These are phyloP conservation scores for Cepaea nemoralis DNA, from an alignment of 1,140 invertebrate species.

Conservation along the genomic window DNA sequence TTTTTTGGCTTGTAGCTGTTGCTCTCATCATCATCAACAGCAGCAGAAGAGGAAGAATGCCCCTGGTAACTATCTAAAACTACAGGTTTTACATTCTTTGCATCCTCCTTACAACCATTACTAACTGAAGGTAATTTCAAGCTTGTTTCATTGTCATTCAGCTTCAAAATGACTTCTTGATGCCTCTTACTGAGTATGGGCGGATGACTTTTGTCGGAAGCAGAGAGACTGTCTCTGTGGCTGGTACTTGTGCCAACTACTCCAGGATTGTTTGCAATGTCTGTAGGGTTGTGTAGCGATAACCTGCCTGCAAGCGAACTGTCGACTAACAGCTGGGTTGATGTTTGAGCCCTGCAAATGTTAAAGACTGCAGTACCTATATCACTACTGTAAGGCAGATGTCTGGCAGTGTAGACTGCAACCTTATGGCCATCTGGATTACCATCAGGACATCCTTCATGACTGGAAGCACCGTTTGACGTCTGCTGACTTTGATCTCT, in stretches of 20 bases:
- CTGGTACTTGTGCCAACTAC: neutral
- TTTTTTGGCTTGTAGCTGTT: conserved; percentile 27
- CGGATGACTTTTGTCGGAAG: neutral
- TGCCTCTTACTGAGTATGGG: neutral
- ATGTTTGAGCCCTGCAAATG: no score
- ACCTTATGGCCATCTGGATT: neutral
- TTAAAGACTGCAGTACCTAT: neutral
- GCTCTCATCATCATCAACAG: neutral
- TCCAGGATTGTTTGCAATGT: neutral
- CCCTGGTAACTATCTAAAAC: neutral
- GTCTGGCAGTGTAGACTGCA: neutral
- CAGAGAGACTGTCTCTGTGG: neutral
- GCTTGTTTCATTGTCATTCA: neutral
- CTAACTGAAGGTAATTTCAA: neutral
- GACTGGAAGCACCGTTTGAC: neutral
- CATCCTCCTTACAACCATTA: neutral
- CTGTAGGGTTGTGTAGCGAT: neutral
- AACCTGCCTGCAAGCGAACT: neutral
- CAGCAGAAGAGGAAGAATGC: neutral
- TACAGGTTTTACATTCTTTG: neutral
- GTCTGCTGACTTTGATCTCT: neutral
- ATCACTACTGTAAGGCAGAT: neutral
- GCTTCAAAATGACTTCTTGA: neutral
- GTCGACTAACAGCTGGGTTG: no score
- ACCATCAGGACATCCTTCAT: neutral